phyloP scores from a whole-genome alignment of 2,888 invertebrate genomes.

The Copidosoma aretas region DNA sequence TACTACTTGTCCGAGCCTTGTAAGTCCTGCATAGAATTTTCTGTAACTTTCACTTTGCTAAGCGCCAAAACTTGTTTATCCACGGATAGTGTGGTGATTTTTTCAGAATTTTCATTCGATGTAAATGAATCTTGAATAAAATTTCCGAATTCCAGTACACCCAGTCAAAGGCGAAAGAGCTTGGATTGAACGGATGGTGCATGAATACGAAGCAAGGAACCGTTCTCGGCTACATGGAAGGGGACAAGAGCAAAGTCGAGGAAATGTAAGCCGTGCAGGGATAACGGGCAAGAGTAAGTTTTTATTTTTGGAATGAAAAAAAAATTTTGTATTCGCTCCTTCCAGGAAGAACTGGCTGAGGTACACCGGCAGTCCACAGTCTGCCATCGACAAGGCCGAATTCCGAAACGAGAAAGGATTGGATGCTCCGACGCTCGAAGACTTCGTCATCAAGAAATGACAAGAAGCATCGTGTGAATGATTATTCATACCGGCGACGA shows the following conservation, averaged over 20 bases:
- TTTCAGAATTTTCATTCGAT: neutral
- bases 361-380: conserved; percentile 76
- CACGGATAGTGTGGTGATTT: neutral
- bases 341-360: conserved; percentile 69
- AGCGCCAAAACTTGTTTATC: neutral
- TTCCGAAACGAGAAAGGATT: conserved; percentile 72
- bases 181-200: conserved; percentile 76
- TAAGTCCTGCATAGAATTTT: neutral
- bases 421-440: conserved; percentile 62
- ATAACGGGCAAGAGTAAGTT: too few relatives aligned
- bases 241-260: conserved; percentile 67
- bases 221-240: conserved; percentile 73
- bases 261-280: conserved; percentile 67
- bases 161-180: conserved; percentile 69
- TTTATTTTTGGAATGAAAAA: neutral
- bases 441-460: conserved; percentile 59
- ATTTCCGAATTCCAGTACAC: conserved; percentile 66
- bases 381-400: conserved; percentile 75
- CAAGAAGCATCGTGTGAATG: neutral
- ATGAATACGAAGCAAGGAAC: conserved; percentile 74
- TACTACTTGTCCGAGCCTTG: too few relatives aligned
- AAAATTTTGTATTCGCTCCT: conserved; percentile 11
- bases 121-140: neutral
- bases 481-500: neutral
- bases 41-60: neutral